Conservation (phyloP, 2,888 invertebrate species). For the Ryuthela nishihirai region DNA sequence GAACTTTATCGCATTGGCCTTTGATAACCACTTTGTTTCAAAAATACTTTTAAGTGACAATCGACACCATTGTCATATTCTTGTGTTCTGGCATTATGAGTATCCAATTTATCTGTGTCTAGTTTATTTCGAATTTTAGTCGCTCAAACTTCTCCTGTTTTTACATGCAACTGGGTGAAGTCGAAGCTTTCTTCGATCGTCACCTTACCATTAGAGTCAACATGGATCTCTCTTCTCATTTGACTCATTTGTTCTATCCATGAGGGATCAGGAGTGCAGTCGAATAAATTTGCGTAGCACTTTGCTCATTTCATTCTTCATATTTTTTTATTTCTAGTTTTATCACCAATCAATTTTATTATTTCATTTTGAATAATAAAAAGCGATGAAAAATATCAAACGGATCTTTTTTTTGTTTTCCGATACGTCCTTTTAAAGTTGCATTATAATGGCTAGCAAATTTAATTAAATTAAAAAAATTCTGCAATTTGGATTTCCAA, state of each 20-base stretch:
- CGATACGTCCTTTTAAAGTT: background rate
- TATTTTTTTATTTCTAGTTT: background rate
- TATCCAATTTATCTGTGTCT: conserved; percentile 1
- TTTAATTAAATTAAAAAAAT: background rate
- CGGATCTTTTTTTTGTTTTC: background rate
- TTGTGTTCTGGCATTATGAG: conserved; percentile 4
- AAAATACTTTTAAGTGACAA: conserved; percentile 2
- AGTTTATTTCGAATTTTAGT: conserved; percentile 9
- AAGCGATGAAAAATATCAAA: background rate
- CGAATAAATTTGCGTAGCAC: background rate
- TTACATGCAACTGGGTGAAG: conserved; percentile 6
- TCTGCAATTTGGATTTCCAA: background rate
- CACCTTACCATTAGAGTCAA: conserved; percentile 6
- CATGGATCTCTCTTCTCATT: conserved; percentile 2
- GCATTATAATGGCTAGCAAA: background rate
- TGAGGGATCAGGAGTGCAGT: conserved; percentile 5
- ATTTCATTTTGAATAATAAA: background rate
- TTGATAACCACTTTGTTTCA: conserved; percentile 4
- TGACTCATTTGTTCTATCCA: conserved; percentile 3
- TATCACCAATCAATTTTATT: background rate
- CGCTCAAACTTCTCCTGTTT: conserved; percentile 5
- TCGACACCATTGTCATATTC: conserved; percentile 4
- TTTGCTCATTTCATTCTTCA: background rate
- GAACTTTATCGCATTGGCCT: conserved; percentile 3
- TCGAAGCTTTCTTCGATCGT: conserved; percentile 9